phyloP scores from a whole-genome alignment of 2,113 vertebrate genomes.

The Porphyrio hochstetteri region DNA sequence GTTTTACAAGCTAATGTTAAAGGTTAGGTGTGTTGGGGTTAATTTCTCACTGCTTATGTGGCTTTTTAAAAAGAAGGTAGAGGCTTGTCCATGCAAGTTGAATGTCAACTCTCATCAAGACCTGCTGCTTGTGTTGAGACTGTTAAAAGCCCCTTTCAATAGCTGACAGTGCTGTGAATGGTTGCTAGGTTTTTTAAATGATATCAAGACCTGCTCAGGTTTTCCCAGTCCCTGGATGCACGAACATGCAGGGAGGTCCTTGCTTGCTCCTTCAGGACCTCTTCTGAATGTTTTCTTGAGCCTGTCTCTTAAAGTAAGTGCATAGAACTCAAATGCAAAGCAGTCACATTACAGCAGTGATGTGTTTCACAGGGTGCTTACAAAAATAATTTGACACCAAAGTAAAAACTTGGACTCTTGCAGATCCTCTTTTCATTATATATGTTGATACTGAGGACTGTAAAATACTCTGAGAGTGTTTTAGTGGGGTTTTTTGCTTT shows the following conservation, averaged over 20 bases:
- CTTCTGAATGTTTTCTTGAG: neutral
- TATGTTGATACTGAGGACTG: neutral
- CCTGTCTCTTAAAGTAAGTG: neutral
- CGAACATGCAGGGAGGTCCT: fast-evolving
- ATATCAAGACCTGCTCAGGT: neutral
- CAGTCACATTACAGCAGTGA: neutral
- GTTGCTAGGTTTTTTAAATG: neutral
- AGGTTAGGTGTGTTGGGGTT: neutral
- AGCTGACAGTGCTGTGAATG: neutral
- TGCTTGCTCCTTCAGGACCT: neutral
- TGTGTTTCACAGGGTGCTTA: neutral
- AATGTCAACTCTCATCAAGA: neutral
- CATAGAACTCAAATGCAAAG: neutral
- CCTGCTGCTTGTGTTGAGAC: neutral
- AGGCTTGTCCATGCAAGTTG: neutral
- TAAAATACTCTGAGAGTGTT: neutral
- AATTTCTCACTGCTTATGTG: neutral
- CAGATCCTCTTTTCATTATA: neutral
- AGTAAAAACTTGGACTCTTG: neutral
- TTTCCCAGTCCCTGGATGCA: neutral
- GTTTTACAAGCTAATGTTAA: neutral
- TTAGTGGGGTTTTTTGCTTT: neutral
- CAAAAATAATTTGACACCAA: neutral
- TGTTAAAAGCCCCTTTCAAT: neutral
- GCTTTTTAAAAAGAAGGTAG: neutral